A percentile compares a stretch with the other conserved stretches of the same genome.
Conservation (phyloP, 2,888 invertebrate species). For the Ceriagrion tenellum region DNA sequence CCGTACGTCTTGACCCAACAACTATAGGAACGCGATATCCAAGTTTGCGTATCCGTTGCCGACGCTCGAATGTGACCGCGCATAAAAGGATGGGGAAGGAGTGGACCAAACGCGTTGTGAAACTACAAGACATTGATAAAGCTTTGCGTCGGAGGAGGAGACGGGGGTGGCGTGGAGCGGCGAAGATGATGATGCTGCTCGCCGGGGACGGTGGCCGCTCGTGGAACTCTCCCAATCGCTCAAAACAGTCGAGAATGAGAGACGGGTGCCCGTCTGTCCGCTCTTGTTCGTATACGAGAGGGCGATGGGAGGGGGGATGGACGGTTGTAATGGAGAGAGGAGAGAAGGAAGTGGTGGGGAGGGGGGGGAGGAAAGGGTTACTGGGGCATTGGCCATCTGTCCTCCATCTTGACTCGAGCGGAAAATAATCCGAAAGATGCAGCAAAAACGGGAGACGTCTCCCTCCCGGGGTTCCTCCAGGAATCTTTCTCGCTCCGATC, state of each 20-base stretch:
- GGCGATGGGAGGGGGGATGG: not conserved
- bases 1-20: not conserved
- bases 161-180: no score
- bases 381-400: constrained; percentile 62
- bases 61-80: not conserved
- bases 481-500: constrained; percentile 3
- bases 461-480: not conserved
- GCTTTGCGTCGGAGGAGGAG: not conserved
- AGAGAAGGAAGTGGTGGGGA: not conserved
- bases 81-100: not conserved
- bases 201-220: not conserved
- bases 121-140: constrained; percentile 6
- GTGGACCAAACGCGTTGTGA: not conserved
- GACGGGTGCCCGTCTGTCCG: not conserved
- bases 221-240: not conserved
- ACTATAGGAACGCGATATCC: not conserved
- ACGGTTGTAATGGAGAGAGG: not conserved
- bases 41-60: constrained; percentile 14
- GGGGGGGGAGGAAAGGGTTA: constrained; percentile 34
- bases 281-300: not conserved
- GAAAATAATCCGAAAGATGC: constrained; percentile 58
- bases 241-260: not conserved
- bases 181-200: no score
- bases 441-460: constrained; percentile 45
- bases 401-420: constrained; percentile 64